Base-by-base conservation (phyloP, 2,113 vertebrate species). In the Poecilia latipinna region DNA sequence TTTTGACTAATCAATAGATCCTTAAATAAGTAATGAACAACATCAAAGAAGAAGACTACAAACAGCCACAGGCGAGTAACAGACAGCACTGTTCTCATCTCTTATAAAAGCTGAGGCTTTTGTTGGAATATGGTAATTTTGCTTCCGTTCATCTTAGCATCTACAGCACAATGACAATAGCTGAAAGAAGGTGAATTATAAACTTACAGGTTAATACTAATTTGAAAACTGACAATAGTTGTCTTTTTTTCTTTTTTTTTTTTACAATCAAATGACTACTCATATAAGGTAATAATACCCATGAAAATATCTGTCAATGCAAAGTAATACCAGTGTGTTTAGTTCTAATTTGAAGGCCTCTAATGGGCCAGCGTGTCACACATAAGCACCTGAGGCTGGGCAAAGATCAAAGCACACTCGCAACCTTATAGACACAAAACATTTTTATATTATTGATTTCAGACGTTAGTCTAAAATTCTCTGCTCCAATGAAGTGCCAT, bases 1-100 rank as follows among this genome's bases (percentile, higher is more conserved):
- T 91, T 91, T 92, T 82, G 71, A 86, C 90, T 93, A 89, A 92
- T 93, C 91, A 92, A 92, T 91, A 87, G 88, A 90, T 82, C 70
- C 80, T 88, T 91, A 90, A 92, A 91, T 91, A 89, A 87, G 86
- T 80, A 90, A 92, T 90, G 83, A 89, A 82, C 63, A n/a, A 84
- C 89, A 88, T 91, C 89, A 92, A 91, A 92, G 92, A 72, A 42
- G 33, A 37, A 65, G 83, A 66, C 68, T 83, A 74, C 84, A 86
- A 90, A 90, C 88, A 90, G 87, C 89, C 87, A 84, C 70, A 19
- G 84, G 89, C 88, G 72, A 80, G 65, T 83, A 83, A 91, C 86
- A 72, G 91, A 85, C 80, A 82, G 70, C 72, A 70, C 64, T 80
- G 83, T 88, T 93, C 89, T 91, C 76, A 87, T 91, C 90, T 87